Evolutionary conservation across 2,888 invertebrate genomes (phyloP).

Genomic region (Spilarctia lutea): DNA sequence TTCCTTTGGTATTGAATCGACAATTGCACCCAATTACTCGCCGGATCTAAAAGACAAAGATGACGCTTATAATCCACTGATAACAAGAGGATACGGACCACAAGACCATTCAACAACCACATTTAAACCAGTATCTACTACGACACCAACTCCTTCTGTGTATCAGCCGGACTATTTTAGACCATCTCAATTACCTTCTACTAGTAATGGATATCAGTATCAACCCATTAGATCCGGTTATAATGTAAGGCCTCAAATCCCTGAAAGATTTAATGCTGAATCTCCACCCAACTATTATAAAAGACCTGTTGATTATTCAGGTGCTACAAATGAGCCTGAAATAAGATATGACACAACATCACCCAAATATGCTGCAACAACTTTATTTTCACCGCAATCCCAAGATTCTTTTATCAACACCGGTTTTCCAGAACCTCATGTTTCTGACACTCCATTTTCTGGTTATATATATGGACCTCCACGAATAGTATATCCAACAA

Average conservation of each 20-base stretch:
- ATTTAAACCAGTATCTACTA: neutral
- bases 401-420: neutral
- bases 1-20: neutral
- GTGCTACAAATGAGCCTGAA: slow-evolving; percentile 12
- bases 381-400: slow-evolving; percentile 8
- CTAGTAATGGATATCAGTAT: slow-evolving; percentile 29
- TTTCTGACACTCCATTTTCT: slow-evolving; percentile 9
- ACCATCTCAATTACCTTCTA: slow-evolving; percentile 4
- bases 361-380: neutral
- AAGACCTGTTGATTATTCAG: slow-evolving; percentile 2
- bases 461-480: slow-evolving; percentile 23
- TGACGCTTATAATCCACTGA: neutral
- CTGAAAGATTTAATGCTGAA: neutral
- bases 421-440: slow-evolving; percentile 16
- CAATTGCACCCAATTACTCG: neutral
- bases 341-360: slow-evolving; percentile 7
- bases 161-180: neutral
- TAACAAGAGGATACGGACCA: neutral
- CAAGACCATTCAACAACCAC: neutral
- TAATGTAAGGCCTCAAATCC: slow-evolving; percentile 1
- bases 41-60: neutral
- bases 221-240: slow-evolving; percentile 21
- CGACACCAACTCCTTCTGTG: neutral
- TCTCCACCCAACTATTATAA: slow-evolving; percentile 14
- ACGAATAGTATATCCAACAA: slow-evolving; percentile 21